Evolutionary conservation across 2,113 vertebrate genomes (phyloP).

Genomic region (Gadus chalcogrammus): DNA sequence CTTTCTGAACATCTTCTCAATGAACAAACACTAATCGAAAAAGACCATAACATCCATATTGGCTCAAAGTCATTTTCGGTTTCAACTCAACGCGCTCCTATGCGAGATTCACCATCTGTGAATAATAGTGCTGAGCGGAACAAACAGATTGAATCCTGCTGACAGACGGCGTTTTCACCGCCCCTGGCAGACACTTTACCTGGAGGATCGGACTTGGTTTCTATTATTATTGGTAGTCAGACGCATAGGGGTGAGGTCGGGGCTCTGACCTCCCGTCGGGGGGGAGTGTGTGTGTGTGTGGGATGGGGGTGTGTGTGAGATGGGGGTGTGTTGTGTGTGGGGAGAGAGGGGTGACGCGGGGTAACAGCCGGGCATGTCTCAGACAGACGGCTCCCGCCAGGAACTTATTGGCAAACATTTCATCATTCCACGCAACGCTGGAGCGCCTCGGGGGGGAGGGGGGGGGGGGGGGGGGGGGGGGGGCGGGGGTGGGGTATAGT

Average conservation of each 20-base stretch:
- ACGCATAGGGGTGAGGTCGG: not conserved
- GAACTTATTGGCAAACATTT: constrained; percentile 40
- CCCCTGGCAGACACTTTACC: not conserved
- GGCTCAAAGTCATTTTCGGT: no score
- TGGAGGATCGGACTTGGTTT: not conserved
- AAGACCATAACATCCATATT: no score
- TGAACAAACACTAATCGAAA: no score
- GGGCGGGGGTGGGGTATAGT: no score
- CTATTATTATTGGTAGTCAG: not conserved
- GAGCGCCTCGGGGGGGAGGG: constrained; percentile 18
- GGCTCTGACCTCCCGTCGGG: not conserved
- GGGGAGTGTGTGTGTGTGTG: no score
- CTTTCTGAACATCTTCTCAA: no score
- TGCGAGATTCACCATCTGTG: no score
- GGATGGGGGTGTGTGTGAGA: no score
- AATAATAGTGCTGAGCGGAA: no score
- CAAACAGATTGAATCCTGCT: not conserved
- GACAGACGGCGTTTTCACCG: not conserved
- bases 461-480: not conserved
- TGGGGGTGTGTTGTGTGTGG: no score
- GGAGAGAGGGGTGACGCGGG: constrained; percentile 14
- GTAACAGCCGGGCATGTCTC: constrained; percentile 38
- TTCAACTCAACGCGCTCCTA: no score
- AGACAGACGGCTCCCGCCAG: not conserved
- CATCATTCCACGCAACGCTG: constrained; percentile 34